phyloP scores from a whole-genome alignment of 2,797 vertebrate genomes.

The Anabacerthia variegaticeps region DNA sequence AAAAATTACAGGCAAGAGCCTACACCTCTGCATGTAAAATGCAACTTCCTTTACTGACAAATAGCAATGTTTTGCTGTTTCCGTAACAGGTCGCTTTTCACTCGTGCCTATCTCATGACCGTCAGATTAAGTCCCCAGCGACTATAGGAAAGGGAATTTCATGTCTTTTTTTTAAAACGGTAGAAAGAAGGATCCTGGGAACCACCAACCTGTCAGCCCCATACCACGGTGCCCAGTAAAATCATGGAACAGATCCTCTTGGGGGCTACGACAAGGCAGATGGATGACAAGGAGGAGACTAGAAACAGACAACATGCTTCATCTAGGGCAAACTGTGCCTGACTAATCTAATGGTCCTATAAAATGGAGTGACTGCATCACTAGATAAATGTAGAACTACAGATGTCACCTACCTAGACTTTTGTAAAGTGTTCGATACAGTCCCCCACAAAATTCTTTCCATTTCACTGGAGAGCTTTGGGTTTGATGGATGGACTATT shows the following conservation, averaged over 20 bases:
- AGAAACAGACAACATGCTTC: neutral
- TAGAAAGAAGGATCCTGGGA: neutral
- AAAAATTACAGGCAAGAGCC: neutral
- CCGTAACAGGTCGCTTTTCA: neutral
- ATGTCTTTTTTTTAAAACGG: fast-evolving
- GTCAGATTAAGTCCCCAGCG: neutral
- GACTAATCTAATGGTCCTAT: neutral
- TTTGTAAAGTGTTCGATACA: neutral
- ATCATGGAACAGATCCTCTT: neutral
- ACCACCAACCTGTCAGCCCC: neutral
- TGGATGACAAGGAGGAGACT: neutral
- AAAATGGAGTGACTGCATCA: neutral
- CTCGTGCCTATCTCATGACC: neutral
- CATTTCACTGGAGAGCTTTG: neutral
- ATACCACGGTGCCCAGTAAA: neutral
- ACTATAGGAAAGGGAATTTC: neutral
- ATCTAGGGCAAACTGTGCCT: neutral
- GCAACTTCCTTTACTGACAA: neutral
- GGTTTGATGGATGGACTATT: neutral
- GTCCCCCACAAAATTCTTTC: neutral
- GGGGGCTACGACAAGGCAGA: neutral
- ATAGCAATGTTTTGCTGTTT: neutral
- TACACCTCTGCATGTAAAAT: neutral
- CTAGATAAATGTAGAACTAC: neutral
- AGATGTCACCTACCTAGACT: neutral